phyloP scores from a whole-genome alignment of 2,888 invertebrate genomes.

The Osmoderma eremita region DNA sequence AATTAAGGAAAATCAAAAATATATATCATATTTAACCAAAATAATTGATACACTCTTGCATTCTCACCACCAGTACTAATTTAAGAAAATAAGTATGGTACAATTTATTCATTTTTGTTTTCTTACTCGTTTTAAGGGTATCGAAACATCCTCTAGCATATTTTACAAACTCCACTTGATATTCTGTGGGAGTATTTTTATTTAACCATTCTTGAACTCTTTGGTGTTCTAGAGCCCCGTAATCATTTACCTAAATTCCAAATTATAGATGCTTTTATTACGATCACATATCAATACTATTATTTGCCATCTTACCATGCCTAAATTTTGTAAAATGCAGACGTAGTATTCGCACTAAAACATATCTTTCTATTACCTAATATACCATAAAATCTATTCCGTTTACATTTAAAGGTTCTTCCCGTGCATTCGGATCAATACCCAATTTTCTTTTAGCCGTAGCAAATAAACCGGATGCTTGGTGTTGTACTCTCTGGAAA shows the following conservation, averaged over 20 bases:
- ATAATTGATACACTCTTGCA: too few species aligned
- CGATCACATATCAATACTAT: constrained; percentile 38
- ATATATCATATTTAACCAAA: too few species aligned
- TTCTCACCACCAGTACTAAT: too few species aligned
- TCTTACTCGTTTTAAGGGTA: constrained; percentile 18
- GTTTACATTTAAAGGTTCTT: constrained; percentile 54
- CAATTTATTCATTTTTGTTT: too few species aligned
- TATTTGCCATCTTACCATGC: constrained; percentile 47
- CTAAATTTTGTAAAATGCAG: constrained; percentile 50
- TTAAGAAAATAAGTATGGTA: too few species aligned
- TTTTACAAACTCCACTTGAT: constrained; percentile 50
- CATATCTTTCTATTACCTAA: constrained; percentile 27
- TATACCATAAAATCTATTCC: constrained; percentile 2
- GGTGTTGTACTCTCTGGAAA: constrained; percentile 40
- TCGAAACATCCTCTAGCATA: constrained; percentile 42
- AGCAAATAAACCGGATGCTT: constrained; percentile 32
- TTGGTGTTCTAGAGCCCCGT: constrained; percentile 52
- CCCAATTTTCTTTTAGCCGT: constrained; percentile 45
- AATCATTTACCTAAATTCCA: constrained; percentile 52
- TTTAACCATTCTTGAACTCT: constrained; percentile 55
- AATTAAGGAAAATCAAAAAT: too few species aligned
- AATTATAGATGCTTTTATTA: constrained; percentile 46
- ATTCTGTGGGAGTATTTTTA: constrained; percentile 52
- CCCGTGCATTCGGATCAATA: constrained; percentile 44
- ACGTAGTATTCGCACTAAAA: constrained; percentile 52